Conservation (phyloP, 1,140 invertebrate genomes). For the Lasioglossum baleicum region DNA sequence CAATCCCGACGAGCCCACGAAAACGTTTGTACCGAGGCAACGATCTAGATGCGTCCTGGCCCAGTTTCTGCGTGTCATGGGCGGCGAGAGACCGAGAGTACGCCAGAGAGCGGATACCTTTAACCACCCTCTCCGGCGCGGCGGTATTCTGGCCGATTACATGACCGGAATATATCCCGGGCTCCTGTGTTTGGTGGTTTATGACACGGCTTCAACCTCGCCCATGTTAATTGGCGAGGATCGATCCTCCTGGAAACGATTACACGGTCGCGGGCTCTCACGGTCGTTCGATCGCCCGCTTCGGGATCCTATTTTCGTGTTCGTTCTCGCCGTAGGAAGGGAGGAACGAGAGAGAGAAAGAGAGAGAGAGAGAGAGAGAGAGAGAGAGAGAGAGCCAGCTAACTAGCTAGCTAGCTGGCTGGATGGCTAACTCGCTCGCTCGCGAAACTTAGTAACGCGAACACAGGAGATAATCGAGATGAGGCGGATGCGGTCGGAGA, state of each 20-base stretch:
- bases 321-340: neutral
- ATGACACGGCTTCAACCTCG: conserved; percentile 38
- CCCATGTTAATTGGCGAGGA: conserved; percentile 47
- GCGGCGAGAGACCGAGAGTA: neutral
- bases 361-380: too few species aligned
- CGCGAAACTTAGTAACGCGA: neutral
- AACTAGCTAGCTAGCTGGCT: neutral
- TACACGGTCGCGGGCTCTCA: conserved; percentile 37
- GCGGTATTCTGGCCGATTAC: neutral
- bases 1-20: too few species aligned
- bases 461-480: neutral
- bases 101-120: too few species aligned
- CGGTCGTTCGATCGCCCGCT: conserved; percentile 30
- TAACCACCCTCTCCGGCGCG: neutral
- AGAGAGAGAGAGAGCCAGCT: too few species aligned
- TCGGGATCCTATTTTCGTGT: conserved; percentile 18
- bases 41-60: too few species aligned
- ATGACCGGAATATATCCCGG: neutral
- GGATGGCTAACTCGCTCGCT: neutral
- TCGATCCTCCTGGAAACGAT: conserved; percentile 44
- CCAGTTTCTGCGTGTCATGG: neutral
- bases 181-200: neutral
- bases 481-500: neutral
- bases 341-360: neutral
- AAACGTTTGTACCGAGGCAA: too few species aligned